Percentiles rank a stretch among this genome's conserved stretches.
Conservation (phyloP, 2,113 vertebrate genomes). For the Nycticebus coucang region DNA sequence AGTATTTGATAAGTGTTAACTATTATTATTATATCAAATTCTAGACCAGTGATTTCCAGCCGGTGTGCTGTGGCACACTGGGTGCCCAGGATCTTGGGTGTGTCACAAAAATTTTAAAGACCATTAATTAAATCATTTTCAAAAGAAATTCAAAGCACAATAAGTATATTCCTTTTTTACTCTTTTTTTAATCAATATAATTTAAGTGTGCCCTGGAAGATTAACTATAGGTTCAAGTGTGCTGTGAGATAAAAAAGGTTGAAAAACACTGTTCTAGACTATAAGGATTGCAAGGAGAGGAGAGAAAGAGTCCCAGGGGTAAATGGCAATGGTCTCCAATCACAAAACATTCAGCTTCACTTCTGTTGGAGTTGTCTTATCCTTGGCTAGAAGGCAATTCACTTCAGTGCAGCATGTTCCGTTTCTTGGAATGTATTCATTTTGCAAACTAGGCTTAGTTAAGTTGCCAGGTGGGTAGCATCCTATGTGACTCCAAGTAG, state of each 20-base stretch:
- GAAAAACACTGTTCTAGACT: background rate
- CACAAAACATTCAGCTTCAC: background rate
- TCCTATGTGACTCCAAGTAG: background rate
- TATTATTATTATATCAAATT: background rate
- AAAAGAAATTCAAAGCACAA: no score
- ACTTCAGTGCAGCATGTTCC: constrained; percentile 15
- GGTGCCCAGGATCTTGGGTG: no score
- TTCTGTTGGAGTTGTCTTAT: constrained; percentile 10
- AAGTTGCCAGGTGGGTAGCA: constrained; percentile 1
- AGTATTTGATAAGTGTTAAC: background rate
- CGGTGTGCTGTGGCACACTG: no score
- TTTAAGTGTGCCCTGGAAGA: no score
- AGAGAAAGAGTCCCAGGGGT: background rate
- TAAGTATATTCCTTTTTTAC: no score
- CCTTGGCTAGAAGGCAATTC: constrained; percentile 14
- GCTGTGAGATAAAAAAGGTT: no score
- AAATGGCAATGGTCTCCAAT: background rate
- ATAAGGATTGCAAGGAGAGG: background rate
- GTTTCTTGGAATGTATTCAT: constrained; percentile 22
- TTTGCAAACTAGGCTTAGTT: constrained; percentile 22
- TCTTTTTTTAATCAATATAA: no score
- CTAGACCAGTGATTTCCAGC: background rate
- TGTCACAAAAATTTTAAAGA: no score
- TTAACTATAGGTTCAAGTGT: no score
- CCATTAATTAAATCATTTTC: no score